A percentile compares a stretch with the other conserved stretches of the same genome.
These are phyloP conservation scores for Ethmia dodecea DNA, from an alignment of 2,888 invertebrate genomes.

Conservation along the genomic window DNA sequence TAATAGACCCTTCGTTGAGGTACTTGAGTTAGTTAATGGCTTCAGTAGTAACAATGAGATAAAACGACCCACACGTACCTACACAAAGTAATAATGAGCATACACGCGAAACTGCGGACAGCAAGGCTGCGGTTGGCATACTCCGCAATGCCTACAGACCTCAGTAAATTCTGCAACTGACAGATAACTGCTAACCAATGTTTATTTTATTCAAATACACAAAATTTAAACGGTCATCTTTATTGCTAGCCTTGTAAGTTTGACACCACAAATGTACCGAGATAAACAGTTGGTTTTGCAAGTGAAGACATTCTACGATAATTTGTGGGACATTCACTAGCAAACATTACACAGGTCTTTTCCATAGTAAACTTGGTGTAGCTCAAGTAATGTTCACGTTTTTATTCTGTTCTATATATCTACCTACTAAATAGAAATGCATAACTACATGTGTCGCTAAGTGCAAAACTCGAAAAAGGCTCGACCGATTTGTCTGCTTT, in stretches of 20 bases:
- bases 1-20: conserved; percentile 38
- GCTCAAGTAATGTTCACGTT: too few relatives aligned
- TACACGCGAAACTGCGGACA: conserved; percentile 47
- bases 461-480: too few relatives aligned
- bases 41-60: conserved; percentile 55
- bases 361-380: too few relatives aligned
- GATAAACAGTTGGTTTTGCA: too few relatives aligned
- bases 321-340: too few relatives aligned
- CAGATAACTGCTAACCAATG: not conserved
- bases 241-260: not conserved
- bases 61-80: conserved; percentile 45
- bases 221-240: not conserved
- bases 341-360: too few relatives aligned
- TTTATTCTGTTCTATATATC: too few relatives aligned
- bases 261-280: not conserved
- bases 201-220: not conserved
- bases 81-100: conserved; percentile 42
- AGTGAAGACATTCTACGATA: too few relatives aligned
- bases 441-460: too few relatives aligned
- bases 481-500: too few relatives aligned
- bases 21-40: conserved; percentile 37
- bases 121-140: conserved; percentile 56
- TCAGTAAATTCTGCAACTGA: not conserved
- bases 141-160: conserved; percentile 22
- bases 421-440: too few relatives aligned